These are phyloP conservation scores for Falco rusticolus DNA, from an alignment of 2,797 vertebrate species.

Conservation along the genomic window DNA sequence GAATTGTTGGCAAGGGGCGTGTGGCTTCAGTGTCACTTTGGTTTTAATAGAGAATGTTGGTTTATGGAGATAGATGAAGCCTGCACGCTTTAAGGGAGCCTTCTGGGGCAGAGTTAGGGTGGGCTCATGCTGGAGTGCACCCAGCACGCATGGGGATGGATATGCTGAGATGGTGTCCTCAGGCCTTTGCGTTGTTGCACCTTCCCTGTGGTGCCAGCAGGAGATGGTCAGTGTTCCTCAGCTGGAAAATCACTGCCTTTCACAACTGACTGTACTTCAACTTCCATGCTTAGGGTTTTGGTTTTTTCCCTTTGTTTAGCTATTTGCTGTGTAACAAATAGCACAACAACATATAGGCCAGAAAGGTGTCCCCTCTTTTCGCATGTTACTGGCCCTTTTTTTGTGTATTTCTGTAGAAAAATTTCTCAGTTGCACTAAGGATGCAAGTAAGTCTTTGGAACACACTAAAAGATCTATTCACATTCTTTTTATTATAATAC, in stretches of 20 bases:
- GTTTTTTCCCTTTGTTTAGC: background rate
- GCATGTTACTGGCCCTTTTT: accelerated
- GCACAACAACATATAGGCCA: too few species aligned
- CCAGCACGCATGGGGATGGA: accelerated
- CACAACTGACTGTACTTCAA: background rate
- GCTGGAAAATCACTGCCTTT: background rate
- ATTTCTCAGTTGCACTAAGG: background rate
- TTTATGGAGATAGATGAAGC: background rate
- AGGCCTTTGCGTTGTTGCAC: background rate
- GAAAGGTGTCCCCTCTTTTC: background rate
- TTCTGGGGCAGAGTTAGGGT: background rate
- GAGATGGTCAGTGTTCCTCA: background rate
- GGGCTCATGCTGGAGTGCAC: background rate
- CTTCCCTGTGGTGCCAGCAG: background rate
- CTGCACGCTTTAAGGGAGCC: background rate
- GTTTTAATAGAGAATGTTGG: background rate
- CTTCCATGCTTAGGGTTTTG: background rate
- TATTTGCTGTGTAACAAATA: background rate
- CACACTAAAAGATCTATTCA: accelerated
- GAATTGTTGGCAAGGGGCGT: background rate
- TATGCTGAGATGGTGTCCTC: background rate
- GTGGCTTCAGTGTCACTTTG: background rate
- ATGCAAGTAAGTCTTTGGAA: background rate
- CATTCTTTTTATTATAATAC: background rate
- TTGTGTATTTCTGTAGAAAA: background rate